Base-by-base conservation (phyloP, 2,113 vertebrate species). In the Riparia riparia region DNA sequence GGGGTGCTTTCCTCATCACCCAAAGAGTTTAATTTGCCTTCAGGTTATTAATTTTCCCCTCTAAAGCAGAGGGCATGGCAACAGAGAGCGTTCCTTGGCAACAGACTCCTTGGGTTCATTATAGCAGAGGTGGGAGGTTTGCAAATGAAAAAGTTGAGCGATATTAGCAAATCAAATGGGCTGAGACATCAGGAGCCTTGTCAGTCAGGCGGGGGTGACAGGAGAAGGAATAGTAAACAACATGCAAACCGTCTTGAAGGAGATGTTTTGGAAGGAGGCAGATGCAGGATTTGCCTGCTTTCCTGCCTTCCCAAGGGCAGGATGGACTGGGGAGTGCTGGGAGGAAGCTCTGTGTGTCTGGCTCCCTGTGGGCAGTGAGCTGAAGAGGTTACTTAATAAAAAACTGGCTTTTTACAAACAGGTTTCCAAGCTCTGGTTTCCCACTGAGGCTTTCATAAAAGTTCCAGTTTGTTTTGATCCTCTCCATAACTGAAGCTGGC, bases 1-100 rank as follows among this genome's bases (percentile, higher is more conserved):
- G 91, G 88, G 84, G 93, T 90, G 50, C 42, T 89, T 58, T 87
- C 72, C 82, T 72, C 81, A 65, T 63, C 94, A 64, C 86, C 85
- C 50, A 25, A 64, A 42, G 90, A 96, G 73, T 95, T 90, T 87
- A 89, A 96, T 97, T 97, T 96, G 80, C 44, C 90, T 90, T 86
- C 71, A 96, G 89, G 85, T 96, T 95, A 89, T 96, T 96, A 97
- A 97, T 93, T 97, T 94, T 89, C 14, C 10, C 96, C 93, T 92
- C 84, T 64, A 34, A 93, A 95, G 71, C 94, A 95, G 90, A 66
- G 91, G 96, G 74, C 96, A 34, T 95, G 95, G 96, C 97, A 98
- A 97, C 95, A 24, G 58, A 96, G 77, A 20, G 5, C 0, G 70
- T 90, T 86, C 95, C 96, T 94, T 98, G 97, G 97, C 96, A 98